Evolutionary conservation across 2,797 vertebrate species (phyloP), one percentile per base, ranked within the genome.

Genomic region (Spinus pinus): DNA sequence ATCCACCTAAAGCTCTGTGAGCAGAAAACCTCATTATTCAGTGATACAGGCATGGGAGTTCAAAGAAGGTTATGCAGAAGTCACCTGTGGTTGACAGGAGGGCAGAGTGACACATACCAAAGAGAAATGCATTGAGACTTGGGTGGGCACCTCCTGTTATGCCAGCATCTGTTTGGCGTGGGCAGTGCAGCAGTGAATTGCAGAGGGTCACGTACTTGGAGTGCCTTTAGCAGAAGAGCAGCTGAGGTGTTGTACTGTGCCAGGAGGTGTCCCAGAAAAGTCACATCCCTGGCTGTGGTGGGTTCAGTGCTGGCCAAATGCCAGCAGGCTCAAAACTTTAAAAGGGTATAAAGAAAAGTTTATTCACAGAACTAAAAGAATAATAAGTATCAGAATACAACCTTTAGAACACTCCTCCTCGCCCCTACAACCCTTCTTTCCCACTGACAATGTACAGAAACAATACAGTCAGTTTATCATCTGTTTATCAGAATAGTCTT

Each of bases 131-230:
- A 10, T 7, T n/a, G 70, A 39, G n/a, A 16, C 25, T 27, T 88
- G n/a, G 10, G 4, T 37, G 72, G 15, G 10, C 23, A 21, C 24
- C 37, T 77, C 39, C 9, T 16, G 28, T 44, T 51, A 6, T 3
- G 9, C 37, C 47, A 57, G 28, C 2, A 0, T 37, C 44, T 39
- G 18, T 57, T 83, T 23, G 6, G 30, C 7, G 1, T 8, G 31
- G 47, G 27, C 47, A 44, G 30, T 20, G 39, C 61, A 73, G 46
- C 31, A 42, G 12, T 12, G 21, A 27, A 13, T 57, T 65, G 35
- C 65, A 27, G 25, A 70, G 42, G 27, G 44, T 41, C 53, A 10
- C 0, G 0, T 74, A 11, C 25, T 37, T 53, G 1, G 7, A 7
- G 39, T 30, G 31, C 23, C 1, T 67, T 87, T 37, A 85, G 58